These are phyloP conservation scores for Euphydryas editha DNA, from an alignment of 2,888 invertebrate species.

Conservation along the genomic window DNA sequence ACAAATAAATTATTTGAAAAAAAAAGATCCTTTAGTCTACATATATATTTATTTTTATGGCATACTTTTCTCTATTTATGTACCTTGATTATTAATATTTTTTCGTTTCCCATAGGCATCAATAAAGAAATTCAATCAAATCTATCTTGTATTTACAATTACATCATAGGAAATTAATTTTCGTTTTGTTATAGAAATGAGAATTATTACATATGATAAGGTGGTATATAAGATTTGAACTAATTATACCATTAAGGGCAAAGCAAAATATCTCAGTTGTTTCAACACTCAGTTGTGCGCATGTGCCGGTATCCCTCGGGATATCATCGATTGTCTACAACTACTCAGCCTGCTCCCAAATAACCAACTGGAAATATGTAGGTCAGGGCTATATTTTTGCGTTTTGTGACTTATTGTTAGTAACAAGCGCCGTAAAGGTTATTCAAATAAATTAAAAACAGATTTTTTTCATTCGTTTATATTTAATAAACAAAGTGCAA, in stretches of 20 bases:
- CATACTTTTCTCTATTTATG: background rate
- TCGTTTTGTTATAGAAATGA: background rate
- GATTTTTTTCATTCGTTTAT: constrained; percentile 78
- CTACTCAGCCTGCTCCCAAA: constrained; percentile 55
- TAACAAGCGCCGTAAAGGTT: constrained; percentile 16
- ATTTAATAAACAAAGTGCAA: constrained; percentile 85
- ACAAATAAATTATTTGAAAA: too few relatives aligned
- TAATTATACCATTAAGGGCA: background rate
- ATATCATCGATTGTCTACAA: constrained; percentile 77
- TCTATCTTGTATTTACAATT: background rate
- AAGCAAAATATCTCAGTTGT: constrained; percentile 6
- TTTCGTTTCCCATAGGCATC: background rate
- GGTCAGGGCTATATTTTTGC: constrained; percentile 65
- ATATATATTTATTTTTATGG: background rate
- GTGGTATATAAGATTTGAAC: background rate
- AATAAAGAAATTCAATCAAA: background rate
- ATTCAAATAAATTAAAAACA: constrained; percentile 52
- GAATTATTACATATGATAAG: background rate
- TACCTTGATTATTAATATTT: background rate
- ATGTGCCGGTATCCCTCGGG: constrained; percentile 80
- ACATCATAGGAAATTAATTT: too few relatives aligned
- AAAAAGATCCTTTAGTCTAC: too few relatives aligned
- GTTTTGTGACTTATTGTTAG: constrained; percentile 10
- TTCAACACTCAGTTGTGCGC: constrained; percentile 54
- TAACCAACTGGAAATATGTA: constrained; percentile 58